Conservation (phyloP, 2,888 invertebrate genomes). For the Chorisops tibialis region DNA sequence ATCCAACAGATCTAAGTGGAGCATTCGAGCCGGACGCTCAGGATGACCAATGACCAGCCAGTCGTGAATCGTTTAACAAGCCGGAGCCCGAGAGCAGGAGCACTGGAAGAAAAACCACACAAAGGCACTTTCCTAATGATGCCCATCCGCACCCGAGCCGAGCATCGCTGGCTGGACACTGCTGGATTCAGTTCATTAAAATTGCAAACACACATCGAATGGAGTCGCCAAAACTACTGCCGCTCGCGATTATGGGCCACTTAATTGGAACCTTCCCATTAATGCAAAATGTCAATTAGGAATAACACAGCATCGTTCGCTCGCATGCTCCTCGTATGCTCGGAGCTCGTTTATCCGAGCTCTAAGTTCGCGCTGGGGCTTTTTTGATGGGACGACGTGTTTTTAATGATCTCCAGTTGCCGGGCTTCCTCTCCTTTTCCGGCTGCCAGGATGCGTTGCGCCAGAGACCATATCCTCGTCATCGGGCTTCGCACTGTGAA, state of each 20-base stretch:
- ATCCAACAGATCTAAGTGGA: no score
- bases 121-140: no score
- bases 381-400: slow-evolving; percentile 32
- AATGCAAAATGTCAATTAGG: slow-evolving; percentile 41
- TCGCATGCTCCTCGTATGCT: neutral
- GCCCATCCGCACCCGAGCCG: no score
- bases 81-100: no score
- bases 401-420: slow-evolving; percentile 30
- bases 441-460: neutral
- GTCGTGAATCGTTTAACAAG: neutral
- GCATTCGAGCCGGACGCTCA: neutral
- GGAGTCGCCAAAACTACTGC: slow-evolving; percentile 22
- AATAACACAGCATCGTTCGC: slow-evolving; percentile 36
- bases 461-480: neutral
- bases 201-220: slow-evolving; percentile 37
- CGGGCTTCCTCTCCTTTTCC: neutral
- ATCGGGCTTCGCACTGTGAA: neutral
- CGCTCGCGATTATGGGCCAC: slow-evolving; percentile 34
- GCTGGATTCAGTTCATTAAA: slow-evolving; percentile 36
- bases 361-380: slow-evolving; percentile 32
- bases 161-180: neutral
- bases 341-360: slow-evolving; percentile 35
- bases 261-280: slow-evolving; percentile 39
- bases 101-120: no score
- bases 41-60: neutral